A percentile compares a stretch with the other conserved stretches of the same genome.
Evolutionary conservation across 2,113 vertebrate species (phyloP).

Genomic region (Leuciscus idus): DNA sequence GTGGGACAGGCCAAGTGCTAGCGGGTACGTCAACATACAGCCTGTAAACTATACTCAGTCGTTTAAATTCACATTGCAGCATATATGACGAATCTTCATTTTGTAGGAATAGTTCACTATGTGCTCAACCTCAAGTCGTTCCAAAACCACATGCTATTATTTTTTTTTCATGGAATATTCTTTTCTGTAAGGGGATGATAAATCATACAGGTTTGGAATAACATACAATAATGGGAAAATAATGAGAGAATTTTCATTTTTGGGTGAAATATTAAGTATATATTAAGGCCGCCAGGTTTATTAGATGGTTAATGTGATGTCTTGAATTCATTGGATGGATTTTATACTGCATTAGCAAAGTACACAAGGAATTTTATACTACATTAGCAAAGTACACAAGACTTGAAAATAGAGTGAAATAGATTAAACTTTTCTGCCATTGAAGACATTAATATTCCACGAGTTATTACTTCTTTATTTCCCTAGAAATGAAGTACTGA

Average conservation of each 20-base stretch:
- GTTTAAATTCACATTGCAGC: neutral
- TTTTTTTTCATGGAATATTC: neutral
- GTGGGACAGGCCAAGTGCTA: constrained; percentile 86
- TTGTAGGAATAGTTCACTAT: neutral
- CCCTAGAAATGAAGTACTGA: neutral
- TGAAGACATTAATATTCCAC: neutral
- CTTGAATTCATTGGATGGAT: constrained; percentile 12
- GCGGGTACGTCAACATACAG: constrained; percentile 77
- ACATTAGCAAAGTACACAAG: neutral
- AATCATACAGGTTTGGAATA: neutral
- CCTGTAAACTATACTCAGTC: neutral
- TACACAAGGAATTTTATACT: neutral
- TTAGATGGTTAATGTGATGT: constrained; percentile 3
- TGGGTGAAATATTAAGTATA: neutral
- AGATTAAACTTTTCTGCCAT: neutral
- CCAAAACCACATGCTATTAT: neutral
- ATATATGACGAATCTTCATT: neutral
- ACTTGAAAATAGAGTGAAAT: neutral
- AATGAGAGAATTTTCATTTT: neutral
- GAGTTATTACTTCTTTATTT: neutral
- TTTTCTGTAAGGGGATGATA: neutral
- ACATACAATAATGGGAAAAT: neutral
- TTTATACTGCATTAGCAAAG: neutral
- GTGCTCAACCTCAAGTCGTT: neutral
- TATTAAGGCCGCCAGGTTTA: neutral